Conservation (phyloP, 35 echinoderm and acorn worm species). For the Amphiura filiformis region DNA sequence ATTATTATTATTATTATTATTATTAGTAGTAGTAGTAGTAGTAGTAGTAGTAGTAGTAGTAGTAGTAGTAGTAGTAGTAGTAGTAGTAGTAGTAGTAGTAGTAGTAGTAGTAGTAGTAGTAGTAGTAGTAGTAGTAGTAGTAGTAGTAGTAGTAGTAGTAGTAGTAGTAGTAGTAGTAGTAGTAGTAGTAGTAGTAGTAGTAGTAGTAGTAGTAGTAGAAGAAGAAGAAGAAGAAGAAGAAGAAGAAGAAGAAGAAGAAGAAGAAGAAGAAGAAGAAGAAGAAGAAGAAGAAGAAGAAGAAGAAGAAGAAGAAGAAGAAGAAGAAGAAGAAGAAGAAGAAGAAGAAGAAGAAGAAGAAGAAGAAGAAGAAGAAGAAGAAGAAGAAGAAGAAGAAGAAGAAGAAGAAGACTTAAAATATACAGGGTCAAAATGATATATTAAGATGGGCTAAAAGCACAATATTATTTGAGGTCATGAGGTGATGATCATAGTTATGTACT, state of each 20-base stretch:
- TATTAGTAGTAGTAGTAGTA: too few species aligned
- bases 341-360: neutral
- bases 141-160: too few species aligned
- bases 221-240: neutral
- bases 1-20: too few species aligned
- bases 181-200: neutral
- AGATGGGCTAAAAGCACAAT: neutral
- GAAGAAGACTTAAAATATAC: conserved; percentile 1
- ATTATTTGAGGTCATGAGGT: too few species aligned
- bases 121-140: too few species aligned
- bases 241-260: conserved; percentile 5
- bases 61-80: too few species aligned
- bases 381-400: conserved; percentile 5
- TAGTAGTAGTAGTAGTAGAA: neutral
- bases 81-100: too few species aligned
- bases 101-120: too few species aligned
- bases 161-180: too few species aligned
- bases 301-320: neutral
- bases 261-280: neutral
- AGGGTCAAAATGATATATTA: too few species aligned
- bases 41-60: too few species aligned
- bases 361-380: neutral
- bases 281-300: neutral
- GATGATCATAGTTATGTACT: too few species aligned
- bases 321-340: neutral